These are phyloP conservation scores for Thalassaphorura encarpata DNA, from an alignment of 1,140 invertebrate genomes.

Conservation along the genomic window DNA sequence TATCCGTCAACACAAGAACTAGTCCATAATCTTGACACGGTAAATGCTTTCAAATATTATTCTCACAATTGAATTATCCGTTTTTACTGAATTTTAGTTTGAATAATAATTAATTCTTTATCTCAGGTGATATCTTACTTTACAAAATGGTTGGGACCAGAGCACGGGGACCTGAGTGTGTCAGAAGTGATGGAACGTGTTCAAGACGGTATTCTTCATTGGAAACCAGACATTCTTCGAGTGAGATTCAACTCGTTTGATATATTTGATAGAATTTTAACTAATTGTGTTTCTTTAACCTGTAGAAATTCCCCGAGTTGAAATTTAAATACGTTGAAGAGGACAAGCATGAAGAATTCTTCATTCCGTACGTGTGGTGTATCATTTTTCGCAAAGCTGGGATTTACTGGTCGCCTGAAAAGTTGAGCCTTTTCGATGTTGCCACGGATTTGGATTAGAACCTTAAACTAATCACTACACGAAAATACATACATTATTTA, in stretches of 20 bases:
- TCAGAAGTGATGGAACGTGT: conserved; percentile 75
- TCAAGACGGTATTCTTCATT: conserved; percentile 56
- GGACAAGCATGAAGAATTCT: conserved; percentile 97
- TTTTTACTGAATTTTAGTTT: no score
- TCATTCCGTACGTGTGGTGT: conserved; percentile 97
- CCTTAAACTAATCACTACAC: no score
- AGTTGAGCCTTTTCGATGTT: conserved; percentile 38
- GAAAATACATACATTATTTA: no score
- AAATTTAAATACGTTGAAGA: conserved; percentile 99
- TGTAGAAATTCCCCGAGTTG: conserved; percentile 93
- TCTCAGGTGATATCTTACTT: conserved; percentile 76
- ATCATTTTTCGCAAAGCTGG: conserved; percentile 69
- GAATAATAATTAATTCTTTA: conserved; percentile 1
- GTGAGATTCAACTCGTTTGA: conserved; percentile 44
- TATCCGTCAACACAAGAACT: conserved; percentile 91
- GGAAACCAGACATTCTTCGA: conserved; percentile 72
- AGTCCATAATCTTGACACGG: conserved; percentile 91
- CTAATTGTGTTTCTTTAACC: conserved; percentile 20
- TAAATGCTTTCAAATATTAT: no score
- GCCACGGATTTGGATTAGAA: conserved; percentile 25
- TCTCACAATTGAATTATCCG: no score
- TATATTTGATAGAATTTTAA: not conserved
- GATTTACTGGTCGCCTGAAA: conserved; percentile 59
- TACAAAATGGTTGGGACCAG: conserved; percentile 57
- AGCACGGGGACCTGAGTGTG: conserved; percentile 55